Conservation (phyloP, 2,888 invertebrate genomes). For the Serrognathus titanus region DNA sequence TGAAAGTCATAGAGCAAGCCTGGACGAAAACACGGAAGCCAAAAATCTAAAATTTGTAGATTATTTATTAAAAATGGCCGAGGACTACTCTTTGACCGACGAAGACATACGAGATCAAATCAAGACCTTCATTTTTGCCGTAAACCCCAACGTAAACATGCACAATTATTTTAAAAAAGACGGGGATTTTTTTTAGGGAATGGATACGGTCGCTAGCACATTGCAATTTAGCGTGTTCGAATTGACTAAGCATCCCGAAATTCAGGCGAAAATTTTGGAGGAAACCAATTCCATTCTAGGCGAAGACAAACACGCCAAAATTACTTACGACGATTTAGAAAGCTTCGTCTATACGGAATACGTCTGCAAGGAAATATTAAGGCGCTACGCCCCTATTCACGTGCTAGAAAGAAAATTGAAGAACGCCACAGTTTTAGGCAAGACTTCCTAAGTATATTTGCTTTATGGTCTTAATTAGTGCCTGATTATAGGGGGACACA, state of each 20-base stretch:
- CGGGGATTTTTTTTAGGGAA: conserved; percentile 14
- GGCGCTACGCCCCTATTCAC: conserved; percentile 54
- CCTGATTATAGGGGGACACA: conserved; percentile 5
- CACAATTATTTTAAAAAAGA: not conserved
- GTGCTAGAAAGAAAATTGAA: conserved; percentile 47
- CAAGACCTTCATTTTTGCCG: conserved; percentile 3
- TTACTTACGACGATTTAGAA: conserved; percentile 42
- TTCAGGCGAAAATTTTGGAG: conserved; percentile 10
- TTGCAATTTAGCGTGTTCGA: conserved; percentile 11
- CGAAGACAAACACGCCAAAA: conserved; percentile 6
- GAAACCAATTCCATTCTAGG: conserved; percentile 13
- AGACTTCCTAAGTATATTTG: no score
- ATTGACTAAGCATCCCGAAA: conserved; percentile 8
- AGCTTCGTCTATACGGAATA: conserved; percentile 55
- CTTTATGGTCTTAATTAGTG: not conserved
- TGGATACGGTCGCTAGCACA: conserved; percentile 12
- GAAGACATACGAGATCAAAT: not conserved
- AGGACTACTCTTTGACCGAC: conserved; percentile 11
- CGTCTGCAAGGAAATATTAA: conserved; percentile 53
- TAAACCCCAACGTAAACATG: not conserved
- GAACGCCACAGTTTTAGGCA: conserved; percentile 21
- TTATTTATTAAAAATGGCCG: not conserved
- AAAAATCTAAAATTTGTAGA: conserved; percentile 6
- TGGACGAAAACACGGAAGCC: not conserved
- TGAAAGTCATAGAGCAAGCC: conserved; percentile 7